These are phyloP conservation scores for Liolophura sinensis DNA, from an alignment of 1,140 invertebrate genomes.

Conservation along the genomic window DNA sequence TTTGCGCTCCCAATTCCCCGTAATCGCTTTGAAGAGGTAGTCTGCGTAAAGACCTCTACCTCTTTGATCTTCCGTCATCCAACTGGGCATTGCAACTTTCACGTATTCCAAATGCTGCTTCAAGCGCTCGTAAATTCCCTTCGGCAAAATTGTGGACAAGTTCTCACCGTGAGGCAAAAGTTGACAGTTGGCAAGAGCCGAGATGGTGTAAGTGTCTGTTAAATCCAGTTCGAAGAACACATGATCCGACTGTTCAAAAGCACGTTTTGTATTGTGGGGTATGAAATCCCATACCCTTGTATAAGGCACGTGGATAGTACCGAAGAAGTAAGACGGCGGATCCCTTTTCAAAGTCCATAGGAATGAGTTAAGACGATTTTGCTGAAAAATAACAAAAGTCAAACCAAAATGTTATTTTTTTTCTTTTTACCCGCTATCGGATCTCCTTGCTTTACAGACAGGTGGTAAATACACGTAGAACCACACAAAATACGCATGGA, in stretches of 20 bases:
- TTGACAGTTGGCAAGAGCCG: conserved; percentile 62
- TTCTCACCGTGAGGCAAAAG: conserved; percentile 60
- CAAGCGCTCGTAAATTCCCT: conserved; percentile 59
- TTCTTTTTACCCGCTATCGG: too few relatives aligned
- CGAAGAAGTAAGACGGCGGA: conserved; percentile 66
- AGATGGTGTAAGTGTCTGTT: conserved; percentile 61
- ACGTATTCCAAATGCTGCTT: conserved; percentile 63
- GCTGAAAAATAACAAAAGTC: conserved; percentile 32
- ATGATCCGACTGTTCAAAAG: conserved; percentile 60
- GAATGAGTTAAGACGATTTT: conserved; percentile 54
- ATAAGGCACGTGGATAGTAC: conserved; percentile 68
- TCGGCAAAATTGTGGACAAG: conserved; percentile 60
- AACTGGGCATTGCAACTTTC: conserved; percentile 54
- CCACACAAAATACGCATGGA: too few relatives aligned
- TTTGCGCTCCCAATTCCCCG: conserved; percentile 65
- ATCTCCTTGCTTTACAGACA: too few relatives aligned
- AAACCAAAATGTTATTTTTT: too few relatives aligned
- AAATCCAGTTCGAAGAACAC: conserved; percentile 66
- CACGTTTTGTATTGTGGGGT: conserved; percentile 62
- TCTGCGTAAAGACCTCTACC: conserved; percentile 62
- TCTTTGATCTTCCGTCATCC: conserved; percentile 62
- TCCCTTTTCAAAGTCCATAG: conserved; percentile 57
- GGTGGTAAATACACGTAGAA: too few relatives aligned
- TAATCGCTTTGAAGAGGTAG: conserved; percentile 63
- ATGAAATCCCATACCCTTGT: conserved; percentile 65